These are phyloP conservation scores for Aplidium turbinatum DNA, from an alignment of 23 tunicate genomes.

Conservation along the genomic window DNA sequence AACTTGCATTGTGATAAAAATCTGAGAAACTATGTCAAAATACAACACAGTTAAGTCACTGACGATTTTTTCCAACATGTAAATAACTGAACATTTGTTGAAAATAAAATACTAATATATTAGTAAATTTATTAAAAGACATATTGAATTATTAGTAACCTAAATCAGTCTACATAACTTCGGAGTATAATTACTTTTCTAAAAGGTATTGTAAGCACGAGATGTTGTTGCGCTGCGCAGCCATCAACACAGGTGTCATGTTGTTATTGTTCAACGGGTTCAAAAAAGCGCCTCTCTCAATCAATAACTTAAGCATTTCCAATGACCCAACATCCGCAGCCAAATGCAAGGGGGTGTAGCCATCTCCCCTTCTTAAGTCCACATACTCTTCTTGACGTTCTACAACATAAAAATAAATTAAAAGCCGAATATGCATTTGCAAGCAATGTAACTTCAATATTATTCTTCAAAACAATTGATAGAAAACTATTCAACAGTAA, in stretches of 20 bases:
- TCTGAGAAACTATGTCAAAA: no score
- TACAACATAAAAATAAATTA: not conserved
- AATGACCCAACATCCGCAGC: slow-evolving; percentile 34
- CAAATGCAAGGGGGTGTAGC: slow-evolving; percentile 40
- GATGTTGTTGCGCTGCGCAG: slow-evolving; percentile 9
- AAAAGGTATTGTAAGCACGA: not conserved
- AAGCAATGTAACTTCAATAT: no score
- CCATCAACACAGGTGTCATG: slow-evolving; percentile 7
- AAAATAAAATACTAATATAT: no score
- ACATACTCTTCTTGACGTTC: not conserved
- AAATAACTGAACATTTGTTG: not conserved
- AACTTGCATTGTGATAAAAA: no score
- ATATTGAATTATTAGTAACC: not conserved
- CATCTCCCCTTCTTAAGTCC: slow-evolving; percentile 16
- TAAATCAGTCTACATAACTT: not conserved
- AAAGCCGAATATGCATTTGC: not conserved
- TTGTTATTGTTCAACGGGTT: not conserved
- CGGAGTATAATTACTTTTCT: slow-evolving; percentile 1
- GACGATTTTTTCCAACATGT: no score
- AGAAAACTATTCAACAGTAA: no score
- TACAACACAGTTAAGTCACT: no score
- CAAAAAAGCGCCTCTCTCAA: not conserved
- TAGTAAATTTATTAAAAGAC: not conserved
- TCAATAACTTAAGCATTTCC: slow-evolving; percentile 11
- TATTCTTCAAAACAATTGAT: no score